Conservation (phyloP, 2,113 vertebrate species). For the Diadophis punctatus region DNA sequence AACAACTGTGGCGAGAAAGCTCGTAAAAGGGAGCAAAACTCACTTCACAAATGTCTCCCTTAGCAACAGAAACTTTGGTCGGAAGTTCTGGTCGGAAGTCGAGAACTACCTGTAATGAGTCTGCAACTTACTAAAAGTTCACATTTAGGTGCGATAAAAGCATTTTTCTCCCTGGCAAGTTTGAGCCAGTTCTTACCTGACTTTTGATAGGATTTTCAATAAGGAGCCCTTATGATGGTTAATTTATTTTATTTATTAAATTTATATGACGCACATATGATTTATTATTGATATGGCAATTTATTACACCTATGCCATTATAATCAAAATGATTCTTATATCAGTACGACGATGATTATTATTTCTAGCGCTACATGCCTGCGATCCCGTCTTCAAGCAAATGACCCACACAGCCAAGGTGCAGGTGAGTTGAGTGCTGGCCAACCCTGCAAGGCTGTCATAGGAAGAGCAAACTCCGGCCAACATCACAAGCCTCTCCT, state of each 20-base stretch:
- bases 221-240: not conserved
- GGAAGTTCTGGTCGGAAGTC: too few species aligned
- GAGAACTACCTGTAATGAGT: too few species aligned
- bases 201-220: not conserved
- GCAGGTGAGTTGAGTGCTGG: slow-evolving; percentile 75
- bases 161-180: too few species aligned
- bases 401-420: slow-evolving; percentile 83
- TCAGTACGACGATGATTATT: too few species aligned
- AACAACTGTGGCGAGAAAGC: not conserved
- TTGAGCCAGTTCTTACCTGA: too few species aligned
- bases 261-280: too few species aligned
- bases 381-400: slow-evolving; percentile 79
- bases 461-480: not conserved
- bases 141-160: too few species aligned
- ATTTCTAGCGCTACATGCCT: slow-evolving; percentile 82
- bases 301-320: not conserved
- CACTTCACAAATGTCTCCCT: not conserved
- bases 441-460: not conserved
- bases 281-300: too few species aligned
- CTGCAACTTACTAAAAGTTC: too few species aligned
- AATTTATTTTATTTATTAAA: not conserved
- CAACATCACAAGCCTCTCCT: not conserved
- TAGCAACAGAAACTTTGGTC: too few species aligned
- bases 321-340: not conserved
- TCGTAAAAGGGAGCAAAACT: not conserved